Evolutionary conservation across 2,888 invertebrate genomes (phyloP), one percentile per base, ranked within the genome.

Genomic region (Drosophila antonietae): DNA sequence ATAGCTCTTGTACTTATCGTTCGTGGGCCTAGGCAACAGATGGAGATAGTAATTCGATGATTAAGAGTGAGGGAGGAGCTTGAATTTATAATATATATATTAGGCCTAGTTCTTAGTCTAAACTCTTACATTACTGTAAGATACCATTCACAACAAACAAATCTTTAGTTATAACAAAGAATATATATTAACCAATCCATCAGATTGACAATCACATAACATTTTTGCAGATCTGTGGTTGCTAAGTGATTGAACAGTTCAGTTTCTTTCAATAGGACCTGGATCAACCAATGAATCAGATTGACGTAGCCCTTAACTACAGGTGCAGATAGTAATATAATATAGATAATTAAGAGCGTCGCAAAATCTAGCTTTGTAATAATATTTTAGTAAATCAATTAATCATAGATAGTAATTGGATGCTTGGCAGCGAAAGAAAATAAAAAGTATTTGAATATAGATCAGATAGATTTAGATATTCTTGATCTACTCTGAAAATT

Each of bases 1-100:
- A 49, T 88, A 82, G 2, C 88, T 73, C 67, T 89, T 88, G 53
- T 80, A 92, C 6, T 47, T 60, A 68, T 92, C 92, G 18, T 44
- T 59, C 6, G 91, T 91, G 4, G 66, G 81, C 1, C 92, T 92
- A 63, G 5, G 10, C 31, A 31, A 10, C 9, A 31, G 9, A 20
- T 6, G n/a, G 6, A 14, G n/a, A n/a, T 14, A 1, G 4, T 1
- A 51, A 3, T 52, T 44, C 14, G n/a, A 15, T 1, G 8, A 28
- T 12, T 33, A 4, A 3, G 7, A 31, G n/a, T 6, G 18, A 3
- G 14, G 14, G 8, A 1, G 35, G 3, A 14, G 33, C 1, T 51
- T 12, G 3, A 4, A 15, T 7, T 47, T 43, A 18, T 9, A 2
- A 14, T 14, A 20, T 46, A 14, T 18, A 0, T 7, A 41, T 41